phyloP scores from a whole-genome alignment of 23 tunicate genomes.

The Corella eumyota region DNA sequence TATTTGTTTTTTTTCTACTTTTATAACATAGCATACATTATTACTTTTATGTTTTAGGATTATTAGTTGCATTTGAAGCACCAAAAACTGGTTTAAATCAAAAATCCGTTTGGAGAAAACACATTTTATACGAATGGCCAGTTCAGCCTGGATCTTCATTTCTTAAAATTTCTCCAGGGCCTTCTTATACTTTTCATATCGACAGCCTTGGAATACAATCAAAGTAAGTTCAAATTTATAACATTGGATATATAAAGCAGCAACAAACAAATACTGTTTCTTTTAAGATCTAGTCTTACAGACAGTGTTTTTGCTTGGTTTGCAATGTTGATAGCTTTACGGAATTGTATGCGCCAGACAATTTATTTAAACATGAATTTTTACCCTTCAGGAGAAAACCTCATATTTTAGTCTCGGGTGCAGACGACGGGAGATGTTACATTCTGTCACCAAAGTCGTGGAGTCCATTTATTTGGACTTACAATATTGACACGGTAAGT shows the following conservation, averaged over 20 bases:
- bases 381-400: constrained; percentile 43
- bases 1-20: no score
- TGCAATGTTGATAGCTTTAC: no score
- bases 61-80: constrained; percentile 45
- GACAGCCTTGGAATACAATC: no score
- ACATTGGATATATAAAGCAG: no score
- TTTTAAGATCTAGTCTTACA: no score
- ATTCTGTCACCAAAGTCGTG: constrained; percentile 59
- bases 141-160: constrained; percentile 25
- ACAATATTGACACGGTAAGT: constrained; percentile 21
- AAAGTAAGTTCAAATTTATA: no score
- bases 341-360: no score
- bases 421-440: constrained; percentile 69
- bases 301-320: no score
- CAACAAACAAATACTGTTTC: no score
- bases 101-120: constrained; percentile 62
- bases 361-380: no score
- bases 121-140: constrained; percentile 32
- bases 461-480: constrained; percentile 68
- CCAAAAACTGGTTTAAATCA: constrained; percentile 41
- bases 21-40: no score
- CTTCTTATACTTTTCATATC: constrained; percentile 36
- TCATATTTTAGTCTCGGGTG: constrained; percentile 78
- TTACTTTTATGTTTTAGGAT: constrained; percentile 26
- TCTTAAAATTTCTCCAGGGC: constrained; percentile 54